phyloP scores from a whole-genome alignment of 2,888 invertebrate genomes.

The Heteropelma amictum region DNA sequence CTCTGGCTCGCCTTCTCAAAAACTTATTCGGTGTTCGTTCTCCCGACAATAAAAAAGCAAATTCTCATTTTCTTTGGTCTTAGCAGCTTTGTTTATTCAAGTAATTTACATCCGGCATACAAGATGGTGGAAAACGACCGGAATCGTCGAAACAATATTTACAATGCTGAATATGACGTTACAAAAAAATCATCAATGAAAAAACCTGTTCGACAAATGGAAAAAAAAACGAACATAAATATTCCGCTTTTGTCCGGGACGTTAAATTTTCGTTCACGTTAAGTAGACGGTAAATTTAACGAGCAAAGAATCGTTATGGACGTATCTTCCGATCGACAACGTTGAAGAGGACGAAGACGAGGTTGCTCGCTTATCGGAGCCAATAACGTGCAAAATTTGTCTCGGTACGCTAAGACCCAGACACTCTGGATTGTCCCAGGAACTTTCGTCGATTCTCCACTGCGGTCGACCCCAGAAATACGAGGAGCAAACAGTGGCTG shows the following conservation, averaged over 20 bases:
- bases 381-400: conserved; percentile 67
- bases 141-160: too few species aligned
- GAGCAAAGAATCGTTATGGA: conserved; percentile 72
- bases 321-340: conserved; percentile 61
- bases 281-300: conserved; percentile 75
- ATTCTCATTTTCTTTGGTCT: too few species aligned
- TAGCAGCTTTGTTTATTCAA: too few species aligned
- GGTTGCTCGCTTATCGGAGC: not conserved
- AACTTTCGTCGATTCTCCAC: conserved; percentile 49
- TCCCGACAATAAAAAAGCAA: too few species aligned
- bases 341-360: not conserved
- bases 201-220: not conserved
- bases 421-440: conserved; percentile 75
- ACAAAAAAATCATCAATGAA: not conserved
- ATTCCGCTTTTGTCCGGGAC: too few species aligned
- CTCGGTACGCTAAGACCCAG: conserved; percentile 76
- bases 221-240: not conserved
- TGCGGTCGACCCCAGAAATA: conserved; percentile 76
- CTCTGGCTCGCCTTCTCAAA: too few species aligned
- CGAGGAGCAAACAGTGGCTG: conserved; percentile 74
- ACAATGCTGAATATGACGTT: too few species aligned
- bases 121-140: too few species aligned
- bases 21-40: too few species aligned
- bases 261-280: conserved; percentile 61
- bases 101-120: too few species aligned